Base-by-base conservation (phyloP, 2,113 vertebrate species). In the Carlito syrichta region DNA sequence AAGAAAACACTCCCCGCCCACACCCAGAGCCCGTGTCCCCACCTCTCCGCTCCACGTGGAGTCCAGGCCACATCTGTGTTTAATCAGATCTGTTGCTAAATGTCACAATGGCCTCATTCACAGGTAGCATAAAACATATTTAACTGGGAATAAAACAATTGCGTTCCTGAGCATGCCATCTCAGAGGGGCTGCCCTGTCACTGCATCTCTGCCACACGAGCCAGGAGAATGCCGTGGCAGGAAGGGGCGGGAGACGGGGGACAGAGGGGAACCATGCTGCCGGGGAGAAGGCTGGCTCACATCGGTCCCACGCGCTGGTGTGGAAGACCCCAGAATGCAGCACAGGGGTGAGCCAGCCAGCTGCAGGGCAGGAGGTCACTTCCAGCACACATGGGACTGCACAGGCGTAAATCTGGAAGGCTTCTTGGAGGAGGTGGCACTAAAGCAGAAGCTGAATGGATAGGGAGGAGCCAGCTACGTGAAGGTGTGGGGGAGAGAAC, bases 21-120 rank as follows among this genome's bases (percentile, higher is more conserved):
- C 62, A 96, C 92, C 84, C 84, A 0, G 77, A 50, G 96, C 96
- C 91, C 90, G 93, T 81, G 92, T 89, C 96, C 96, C 86, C 94
- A 96, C 96, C 97, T 97, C 98, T 97, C 97, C 58, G 87, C 98
- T 96, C 97, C 98, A 97, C 92, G 93, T 95, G 97, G 97, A 97
- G 98, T 79, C 95, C 52, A 90, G 98, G 86, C 98, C 97, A 98
- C 98, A 99, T 99, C 98, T 98, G 98, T 38, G 96, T 98, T 98
- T 94, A 98, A 98, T 99, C 98, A 98, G 97, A 96, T 95, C 97
- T 95, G 97, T 96, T 98, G 98, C 98, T 98, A 98, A 98, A 98
- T 98, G 98, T 98, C 98, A 98, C 98, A 98, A 98, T 98, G 98
- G 98, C 96, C 97, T 98, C 98, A 98, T 98, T 98, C 98, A 98